These are phyloP conservation scores for Pristis pectinata DNA, from an alignment of 2,797 vertebrate species.

Conservation along the genomic window DNA sequence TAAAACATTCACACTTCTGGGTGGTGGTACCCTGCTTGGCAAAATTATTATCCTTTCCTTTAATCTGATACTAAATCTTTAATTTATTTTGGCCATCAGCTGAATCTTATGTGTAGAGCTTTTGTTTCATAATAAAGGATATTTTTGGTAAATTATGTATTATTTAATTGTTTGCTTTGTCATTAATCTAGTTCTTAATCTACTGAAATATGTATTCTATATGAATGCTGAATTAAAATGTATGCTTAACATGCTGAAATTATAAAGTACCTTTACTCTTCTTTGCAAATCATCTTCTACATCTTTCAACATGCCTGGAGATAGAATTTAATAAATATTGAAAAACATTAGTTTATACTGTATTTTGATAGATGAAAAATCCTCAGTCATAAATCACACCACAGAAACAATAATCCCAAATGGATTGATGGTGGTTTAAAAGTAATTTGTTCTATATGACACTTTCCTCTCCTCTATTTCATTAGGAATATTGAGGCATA, in stretches of 20 bases:
- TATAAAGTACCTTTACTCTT: slow-evolving; percentile 83
- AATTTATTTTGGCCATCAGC: too few species aligned
- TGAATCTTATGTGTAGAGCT: too few species aligned
- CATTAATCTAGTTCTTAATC: too few species aligned
- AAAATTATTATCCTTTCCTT: too few species aligned
- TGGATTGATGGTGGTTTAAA: too few species aligned
- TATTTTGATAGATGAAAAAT: background rate
- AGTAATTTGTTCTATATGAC: background rate
- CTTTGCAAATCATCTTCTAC: slow-evolving; percentile 96
- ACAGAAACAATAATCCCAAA: background rate
- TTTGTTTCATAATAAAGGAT: too few species aligned
- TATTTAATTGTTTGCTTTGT: too few species aligned
- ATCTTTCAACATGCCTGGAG: slow-evolving; percentile 92
- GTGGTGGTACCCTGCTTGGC: too few species aligned
- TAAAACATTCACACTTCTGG: too few species aligned
- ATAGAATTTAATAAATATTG: background rate
- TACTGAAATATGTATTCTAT: background rate
- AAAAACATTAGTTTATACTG: background rate
- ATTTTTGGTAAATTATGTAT: too few species aligned
- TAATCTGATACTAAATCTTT: too few species aligned
- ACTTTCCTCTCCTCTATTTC: background rate
- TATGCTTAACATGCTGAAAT: background rate
- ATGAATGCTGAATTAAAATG: slow-evolving; percentile 11
- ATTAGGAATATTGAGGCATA: background rate
- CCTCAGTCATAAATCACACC: background rate